Evolutionary conservation across 2,888 invertebrate genomes (phyloP).

Genomic region (Leuctra nigra): DNA sequence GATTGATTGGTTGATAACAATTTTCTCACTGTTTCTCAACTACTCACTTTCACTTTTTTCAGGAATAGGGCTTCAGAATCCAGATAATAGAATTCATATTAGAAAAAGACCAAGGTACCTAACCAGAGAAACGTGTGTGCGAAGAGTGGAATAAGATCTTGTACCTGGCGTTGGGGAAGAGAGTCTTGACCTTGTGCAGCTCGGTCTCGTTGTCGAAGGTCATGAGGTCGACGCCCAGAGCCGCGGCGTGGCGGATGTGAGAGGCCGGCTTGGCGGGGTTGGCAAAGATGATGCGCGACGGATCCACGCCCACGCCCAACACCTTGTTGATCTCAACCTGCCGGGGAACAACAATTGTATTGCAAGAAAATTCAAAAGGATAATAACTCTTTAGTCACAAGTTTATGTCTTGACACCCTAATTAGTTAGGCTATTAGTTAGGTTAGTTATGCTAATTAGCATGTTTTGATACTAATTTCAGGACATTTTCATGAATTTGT

Average conservation of each 20-base stretch:
- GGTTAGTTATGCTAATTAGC: no score
- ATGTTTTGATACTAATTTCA: no score
- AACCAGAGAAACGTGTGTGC: no score
- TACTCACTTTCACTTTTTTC: no score
- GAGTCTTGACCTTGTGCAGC: conserved; percentile 78
- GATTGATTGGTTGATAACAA: no score
- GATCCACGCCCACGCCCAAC: conserved; percentile 62
- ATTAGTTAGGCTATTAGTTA: neutral
- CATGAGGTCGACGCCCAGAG: conserved; percentile 69
- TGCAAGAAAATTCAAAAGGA: neutral
- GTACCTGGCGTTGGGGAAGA: conserved; percentile 75
- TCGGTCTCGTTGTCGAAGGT: conserved; percentile 94
- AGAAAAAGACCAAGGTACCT: no score
- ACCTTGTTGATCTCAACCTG: conserved; percentile 78
- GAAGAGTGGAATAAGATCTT: no score
- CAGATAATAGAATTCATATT: no score
- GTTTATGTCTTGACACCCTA: neutral
- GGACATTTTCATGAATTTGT: no score
- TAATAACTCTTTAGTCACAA: no score
- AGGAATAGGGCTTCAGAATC: no score
- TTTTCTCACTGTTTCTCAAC: no score
- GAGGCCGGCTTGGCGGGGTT: conserved; percentile 92
- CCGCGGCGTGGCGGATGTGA: conserved; percentile 77
- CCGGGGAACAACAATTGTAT: conserved; percentile 1
- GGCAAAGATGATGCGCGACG: conserved; percentile 86